Percentiles rank a stretch among this genome's conserved stretches.
Conservation (phyloP, 2,888 invertebrate species). For the Gerosis bhagava region DNA sequence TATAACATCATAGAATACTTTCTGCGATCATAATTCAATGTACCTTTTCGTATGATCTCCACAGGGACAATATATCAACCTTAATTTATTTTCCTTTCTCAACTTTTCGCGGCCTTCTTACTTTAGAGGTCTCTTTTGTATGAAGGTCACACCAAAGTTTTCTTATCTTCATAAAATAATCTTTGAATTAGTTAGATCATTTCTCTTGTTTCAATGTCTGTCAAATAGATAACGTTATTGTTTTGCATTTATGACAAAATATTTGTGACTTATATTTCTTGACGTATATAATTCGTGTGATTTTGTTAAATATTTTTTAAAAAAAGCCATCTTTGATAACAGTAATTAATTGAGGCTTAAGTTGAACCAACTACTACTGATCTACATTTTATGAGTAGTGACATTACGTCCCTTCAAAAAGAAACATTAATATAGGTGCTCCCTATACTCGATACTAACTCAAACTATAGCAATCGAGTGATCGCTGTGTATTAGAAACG, state of each 20-base stretch:
- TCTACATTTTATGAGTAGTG: too few species aligned
- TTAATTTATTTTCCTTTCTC: conserved; percentile 63
- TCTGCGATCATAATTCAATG: conserved; percentile 54
- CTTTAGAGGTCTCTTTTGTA: conserved; percentile 36
- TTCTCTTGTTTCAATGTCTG: conserved; percentile 23
- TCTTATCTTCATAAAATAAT: conserved; percentile 24
- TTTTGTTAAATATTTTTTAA: too few species aligned
- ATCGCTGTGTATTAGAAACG: too few species aligned
- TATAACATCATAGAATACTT: conserved; percentile 28
- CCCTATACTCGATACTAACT: too few species aligned
- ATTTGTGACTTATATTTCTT: too few species aligned
- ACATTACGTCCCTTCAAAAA: too few species aligned
- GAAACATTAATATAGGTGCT: too few species aligned
- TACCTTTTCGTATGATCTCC: conserved; percentile 53
- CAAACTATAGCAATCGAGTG: too few species aligned
- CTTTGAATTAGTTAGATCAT: conserved; percentile 15
- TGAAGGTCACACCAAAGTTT: conserved; percentile 25
- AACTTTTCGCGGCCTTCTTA: conserved; percentile 55
- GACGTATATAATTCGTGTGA: too few species aligned
- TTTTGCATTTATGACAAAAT: conserved; percentile 12
- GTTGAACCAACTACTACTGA: too few species aligned
- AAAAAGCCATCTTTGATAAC: too few species aligned
- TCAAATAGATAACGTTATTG: conserved; percentile 15
- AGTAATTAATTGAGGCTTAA: too few species aligned
- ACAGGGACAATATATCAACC: conserved; percentile 63